Evolutionary conservation across 2,797 vertebrate genomes (phyloP).

Genomic region (Gambusia yucatana): DNA sequence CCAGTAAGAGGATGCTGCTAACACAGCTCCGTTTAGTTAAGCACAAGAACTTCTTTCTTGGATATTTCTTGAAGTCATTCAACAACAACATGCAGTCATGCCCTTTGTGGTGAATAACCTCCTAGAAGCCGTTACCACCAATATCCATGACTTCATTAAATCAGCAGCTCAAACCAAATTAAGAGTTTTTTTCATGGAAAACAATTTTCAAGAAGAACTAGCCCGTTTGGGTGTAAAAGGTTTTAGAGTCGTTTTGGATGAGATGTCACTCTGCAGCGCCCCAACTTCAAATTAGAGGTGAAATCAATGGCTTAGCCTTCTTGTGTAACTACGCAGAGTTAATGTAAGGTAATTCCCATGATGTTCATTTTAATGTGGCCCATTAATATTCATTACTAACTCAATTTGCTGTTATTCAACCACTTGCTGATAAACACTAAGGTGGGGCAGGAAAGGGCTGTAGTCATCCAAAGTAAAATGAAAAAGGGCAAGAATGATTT

Average conservation of each 20-base stretch:
- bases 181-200: constrained; percentile 18
- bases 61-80: constrained; percentile 57
- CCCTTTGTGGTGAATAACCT: constrained; percentile 38
- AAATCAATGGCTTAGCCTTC: constrained; percentile 4
- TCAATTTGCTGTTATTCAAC: constrained; percentile 3
- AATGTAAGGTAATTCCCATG: constrained; percentile 34
- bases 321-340: constrained; percentile 40
- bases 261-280: constrained; percentile 18
- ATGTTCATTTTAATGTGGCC: constrained; percentile 5
- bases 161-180: constrained; percentile 37
- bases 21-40: constrained; percentile 62
- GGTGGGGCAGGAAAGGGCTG: constrained; percentile 14
- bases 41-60: constrained; percentile 60
- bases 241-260: constrained; percentile 18
- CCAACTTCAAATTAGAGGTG: constrained; percentile 24
- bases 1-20: constrained; percentile 69
- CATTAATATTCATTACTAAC: constrained; percentile 11
- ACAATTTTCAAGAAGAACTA: constrained; percentile 16
- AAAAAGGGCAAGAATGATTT: constrained; percentile 12
- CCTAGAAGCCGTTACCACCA: constrained; percentile 26
- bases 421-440: constrained; percentile 11
- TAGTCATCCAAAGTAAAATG: constrained; percentile 5
- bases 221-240: constrained; percentile 21
- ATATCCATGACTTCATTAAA: constrained; percentile 44
- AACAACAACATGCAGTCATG: constrained; percentile 51